These are phyloP conservation scores for Microctonus brassicae DNA, from an alignment of 2,888 invertebrate genomes.

Conservation along the genomic window DNA sequence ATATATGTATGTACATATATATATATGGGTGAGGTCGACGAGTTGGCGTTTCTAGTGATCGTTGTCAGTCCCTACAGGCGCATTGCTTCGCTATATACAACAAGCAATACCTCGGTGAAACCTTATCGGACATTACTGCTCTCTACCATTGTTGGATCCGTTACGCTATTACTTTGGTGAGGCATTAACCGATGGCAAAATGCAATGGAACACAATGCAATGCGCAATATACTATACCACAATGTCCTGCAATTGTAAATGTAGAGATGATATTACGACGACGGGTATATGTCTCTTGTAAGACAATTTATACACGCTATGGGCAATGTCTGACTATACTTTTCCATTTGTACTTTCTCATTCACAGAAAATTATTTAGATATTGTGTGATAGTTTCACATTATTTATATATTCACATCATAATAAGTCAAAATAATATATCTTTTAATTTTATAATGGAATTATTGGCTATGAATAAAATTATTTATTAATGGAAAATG, in stretches of 20 bases:
- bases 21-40: background rate
- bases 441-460: too few species aligned
- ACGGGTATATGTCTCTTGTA: background rate
- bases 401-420: too few species aligned
- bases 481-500: too few species aligned
- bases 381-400: background rate
- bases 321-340: background rate
- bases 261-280: background rate
- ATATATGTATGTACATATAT: background rate
- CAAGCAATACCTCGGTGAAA: background rate
- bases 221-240: background rate
- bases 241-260: background rate
- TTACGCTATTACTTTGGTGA: constrained; percentile 18
- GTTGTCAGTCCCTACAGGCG: constrained; percentile 16
- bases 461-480: too few species aligned
- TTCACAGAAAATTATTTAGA: background rate
- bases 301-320: background rate
- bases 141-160: constrained; percentile 17
- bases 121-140: constrained; percentile 9
- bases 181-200: constrained; percentile 14
- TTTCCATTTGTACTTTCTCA: constrained; percentile 18
- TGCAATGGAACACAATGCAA: background rate
- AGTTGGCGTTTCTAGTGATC: constrained; percentile 20
- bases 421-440: too few species aligned
- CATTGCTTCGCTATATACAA: background rate